Evolutionary conservation across 1,140 invertebrate genomes (phyloP), one percentile per base, ranked within the genome.

Genomic region (Steinernema feltiae): DNA sequence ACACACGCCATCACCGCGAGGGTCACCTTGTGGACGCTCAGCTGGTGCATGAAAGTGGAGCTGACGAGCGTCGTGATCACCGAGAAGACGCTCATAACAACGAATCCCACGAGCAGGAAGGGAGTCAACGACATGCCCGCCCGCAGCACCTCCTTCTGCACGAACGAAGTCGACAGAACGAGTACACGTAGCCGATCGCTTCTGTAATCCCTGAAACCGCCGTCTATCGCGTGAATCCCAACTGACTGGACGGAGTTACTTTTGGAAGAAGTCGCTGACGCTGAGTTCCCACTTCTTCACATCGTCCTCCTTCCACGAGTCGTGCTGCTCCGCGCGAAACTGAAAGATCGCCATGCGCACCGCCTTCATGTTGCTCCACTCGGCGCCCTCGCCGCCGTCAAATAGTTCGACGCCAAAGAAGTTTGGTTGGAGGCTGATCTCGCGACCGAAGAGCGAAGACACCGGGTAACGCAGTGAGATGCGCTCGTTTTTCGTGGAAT

Each of bases 31-130:
- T 79, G 71, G 17, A 77, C 27, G 41, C 32, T 76, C 1, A 81
- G n/a, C 72, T 82, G 81, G 30, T 63, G 53, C 48, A 82, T 73
- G 63, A 76, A 84, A n/a, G 74, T 48, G 32, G 82, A 83, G 35
- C 79, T 78, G 30, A 84, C 69, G 27, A 80, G 53, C 15, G 73
- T 73, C 31, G 78, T 83, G 1, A 73, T 24, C 30, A 77, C 32
- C 30, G 83, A 83, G 69, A 48, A 77, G 48, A 81, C 24, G n/a
- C 63, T 48, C 82, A 83, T 84, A 32, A 83, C 75, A 1, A 74
- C 24, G 32, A 83, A 74, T 15, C 82, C 82, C 31, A 84, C 32
- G 17, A 69, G 32, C 1, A 83, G 70, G 63, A 74, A 84, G 24
- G 82, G 79, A 18, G 78, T 41, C 1, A 84, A 30, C 3, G 70